These are phyloP conservation scores for Agrochola litura DNA, from an alignment of 2,888 invertebrate species.

Conservation along the genomic window DNA sequence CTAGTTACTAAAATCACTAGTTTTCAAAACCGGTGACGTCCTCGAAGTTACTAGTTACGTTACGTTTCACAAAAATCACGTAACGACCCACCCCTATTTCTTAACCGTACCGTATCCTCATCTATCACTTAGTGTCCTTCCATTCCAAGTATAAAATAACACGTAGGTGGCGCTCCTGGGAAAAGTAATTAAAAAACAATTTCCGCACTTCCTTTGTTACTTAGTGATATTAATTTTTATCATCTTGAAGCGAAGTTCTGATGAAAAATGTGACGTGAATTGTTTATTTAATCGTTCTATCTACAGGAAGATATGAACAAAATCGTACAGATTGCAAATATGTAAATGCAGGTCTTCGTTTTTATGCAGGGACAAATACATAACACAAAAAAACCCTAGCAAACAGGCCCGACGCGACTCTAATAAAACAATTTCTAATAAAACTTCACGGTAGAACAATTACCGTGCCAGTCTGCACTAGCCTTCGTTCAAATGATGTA, in stretches of 20 bases:
- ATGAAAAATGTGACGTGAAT: background rate
- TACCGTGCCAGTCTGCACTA: no score
- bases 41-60: no score
- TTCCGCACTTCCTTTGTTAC: slow-evolving; percentile 47
- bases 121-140: slow-evolving; percentile 50
- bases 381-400: background rate
- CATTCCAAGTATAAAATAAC: slow-evolving; percentile 35
- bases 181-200: slow-evolving; percentile 51
- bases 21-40: no score
- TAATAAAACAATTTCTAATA: no score
- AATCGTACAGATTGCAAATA: background rate
- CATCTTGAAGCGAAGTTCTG: background rate
- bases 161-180: slow-evolving; percentile 13
- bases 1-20: no score
- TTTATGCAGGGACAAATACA: background rate
- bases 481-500: background rate
- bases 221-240: background rate
- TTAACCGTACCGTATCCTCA: slow-evolving; percentile 29
- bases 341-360: background rate
- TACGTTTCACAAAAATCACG: no score
- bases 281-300: slow-evolving; percentile 5
- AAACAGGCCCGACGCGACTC: no score
- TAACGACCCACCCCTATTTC: no score
- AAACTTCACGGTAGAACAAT: no score
- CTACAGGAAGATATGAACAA: background rate